Percentiles rank a stretch among this genome's conserved stretches.
phyloP scores from a whole-genome alignment of 2,113 vertebrate genomes.

The Tor tambroides region DNA sequence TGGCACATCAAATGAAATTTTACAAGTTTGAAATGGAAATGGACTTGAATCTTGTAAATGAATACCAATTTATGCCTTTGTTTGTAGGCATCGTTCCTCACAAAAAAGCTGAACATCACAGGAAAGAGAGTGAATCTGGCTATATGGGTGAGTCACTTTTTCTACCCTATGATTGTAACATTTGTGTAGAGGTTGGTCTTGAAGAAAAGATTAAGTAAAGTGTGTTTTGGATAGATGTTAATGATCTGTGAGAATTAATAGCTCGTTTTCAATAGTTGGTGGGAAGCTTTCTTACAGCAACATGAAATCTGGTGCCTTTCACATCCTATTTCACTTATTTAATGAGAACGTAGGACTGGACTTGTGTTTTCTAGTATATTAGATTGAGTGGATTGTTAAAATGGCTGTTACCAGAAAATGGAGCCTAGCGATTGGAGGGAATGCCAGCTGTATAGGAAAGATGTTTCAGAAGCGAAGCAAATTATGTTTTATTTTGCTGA shows the following conservation, averaged over 20 bases:
- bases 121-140: conserved; percentile 97
- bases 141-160: conserved; percentile 81
- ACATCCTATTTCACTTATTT: not conserved
- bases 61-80: not conserved
- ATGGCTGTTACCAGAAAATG: not conserved
- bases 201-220: not conserved
- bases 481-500: no score
- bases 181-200: not conserved
- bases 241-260: not conserved
- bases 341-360: not conserved
- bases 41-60: not conserved
- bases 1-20: not conserved
- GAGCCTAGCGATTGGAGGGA: not conserved
- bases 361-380: not conserved
- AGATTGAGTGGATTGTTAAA: not conserved
- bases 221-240: not conserved
- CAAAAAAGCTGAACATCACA: conserved; percentile 98
- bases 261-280: not conserved
- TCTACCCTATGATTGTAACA: not conserved
- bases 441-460: not conserved
- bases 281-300: not conserved
- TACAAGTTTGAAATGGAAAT: not conserved
- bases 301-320: not conserved
- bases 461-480: not conserved
- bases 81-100: conserved; percentile 95